Percentiles rank a stretch among this genome's conserved stretches.
phyloP scores from a whole-genome alignment of 2,888 invertebrate species.

The Drosophila setosimentum region DNA sequence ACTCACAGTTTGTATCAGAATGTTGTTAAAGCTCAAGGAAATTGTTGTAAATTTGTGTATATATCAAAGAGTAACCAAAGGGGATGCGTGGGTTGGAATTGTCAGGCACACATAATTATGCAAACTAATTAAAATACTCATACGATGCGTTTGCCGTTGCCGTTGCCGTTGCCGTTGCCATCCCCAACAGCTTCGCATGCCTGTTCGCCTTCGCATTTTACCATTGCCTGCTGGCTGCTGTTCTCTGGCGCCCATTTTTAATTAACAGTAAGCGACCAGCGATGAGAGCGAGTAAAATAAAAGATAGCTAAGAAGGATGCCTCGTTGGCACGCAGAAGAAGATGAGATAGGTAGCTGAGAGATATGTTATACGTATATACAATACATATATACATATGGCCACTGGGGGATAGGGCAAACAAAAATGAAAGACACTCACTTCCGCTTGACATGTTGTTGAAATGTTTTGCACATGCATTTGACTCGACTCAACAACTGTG shows the following conservation, averaged over 20 bases:
- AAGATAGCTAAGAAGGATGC: slow-evolving; percentile 47
- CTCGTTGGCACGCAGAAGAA: not conserved
- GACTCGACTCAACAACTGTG: slow-evolving; percentile 58
- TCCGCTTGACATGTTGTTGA: slow-evolving; percentile 78
- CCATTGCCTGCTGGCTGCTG: slow-evolving; percentile 52
- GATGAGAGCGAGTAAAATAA: slow-evolving; percentile 59
- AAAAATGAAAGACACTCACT: slow-evolving; percentile 81
- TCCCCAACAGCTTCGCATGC: slow-evolving; percentile 6
- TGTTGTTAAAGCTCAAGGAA: slow-evolving; percentile 65
- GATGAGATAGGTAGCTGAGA: slow-evolving; percentile 41
- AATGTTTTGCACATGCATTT: slow-evolving; percentile 75
- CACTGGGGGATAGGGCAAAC: slow-evolving; percentile 66
- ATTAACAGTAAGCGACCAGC: slow-evolving; percentile 78
- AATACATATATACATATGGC: slow-evolving; percentile 15
- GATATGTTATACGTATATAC: slow-evolving; percentile 11
- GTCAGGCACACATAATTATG: slow-evolving; percentile 73
- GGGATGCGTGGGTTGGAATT: not conserved
- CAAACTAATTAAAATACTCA: slow-evolving; percentile 81
- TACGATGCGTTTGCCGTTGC: slow-evolving; percentile 64
- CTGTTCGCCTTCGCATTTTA: slow-evolving; percentile 25
- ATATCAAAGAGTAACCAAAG: slow-evolving; percentile 48
- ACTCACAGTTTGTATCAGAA: slow-evolving; percentile 63
- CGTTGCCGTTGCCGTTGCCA: slow-evolving; percentile 5
- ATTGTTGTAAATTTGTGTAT: slow-evolving; percentile 54
- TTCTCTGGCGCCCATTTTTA: slow-evolving; percentile 74